Evolutionary conservation across 2,888 invertebrate genomes (phyloP), one percentile per base, ranked within the genome.

Genomic region (Drosophila glabriapex): DNA sequence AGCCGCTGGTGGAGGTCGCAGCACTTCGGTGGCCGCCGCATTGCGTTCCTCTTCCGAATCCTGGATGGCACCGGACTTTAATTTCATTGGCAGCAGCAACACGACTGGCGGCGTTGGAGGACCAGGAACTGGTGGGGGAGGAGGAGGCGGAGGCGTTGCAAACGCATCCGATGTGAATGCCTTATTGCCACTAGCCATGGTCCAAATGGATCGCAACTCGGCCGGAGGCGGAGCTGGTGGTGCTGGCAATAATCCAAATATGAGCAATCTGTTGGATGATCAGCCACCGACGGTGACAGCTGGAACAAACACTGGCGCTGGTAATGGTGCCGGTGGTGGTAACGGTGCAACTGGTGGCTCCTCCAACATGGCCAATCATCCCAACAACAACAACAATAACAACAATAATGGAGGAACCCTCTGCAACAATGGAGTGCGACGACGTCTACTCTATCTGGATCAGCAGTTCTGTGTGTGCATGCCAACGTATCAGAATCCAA

Each of bases 401-500:
- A 80, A 71, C 35, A 73, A 70, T 31, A 74, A 71, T 25, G 46
- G 25, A 2, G 67, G 70, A 2, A 59, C 82, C 2, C 41, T 87
- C 22, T 86, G 89, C 75, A 82, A 76, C 64, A 89, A 78, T 12
- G 88, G 89, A 1, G 83, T 87, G 12, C 73, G 87, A 0, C 76
- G 87, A 0, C 91, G 91, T 9, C 76, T 92, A 31, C 75, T 91
- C 22, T 92, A 91, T 59, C 74, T 90, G 56, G 93, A 92, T 77
- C 93, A 91, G 56, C 92, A 92, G 66, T 92, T 92, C 72, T 92
- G 92, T 52, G 87, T 87, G 29, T 83, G 90, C 60, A 83, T 94
- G 95, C 91, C 91, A 62, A 94, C 95, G 0, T 95, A 95, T 71
- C 91, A 85, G 52, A 92, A 91, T 74, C 92, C 92, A 9, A 95